phyloP scores from a whole-genome alignment of 1,140 invertebrate species.

The Trichomalopsis sarcophagae region DNA sequence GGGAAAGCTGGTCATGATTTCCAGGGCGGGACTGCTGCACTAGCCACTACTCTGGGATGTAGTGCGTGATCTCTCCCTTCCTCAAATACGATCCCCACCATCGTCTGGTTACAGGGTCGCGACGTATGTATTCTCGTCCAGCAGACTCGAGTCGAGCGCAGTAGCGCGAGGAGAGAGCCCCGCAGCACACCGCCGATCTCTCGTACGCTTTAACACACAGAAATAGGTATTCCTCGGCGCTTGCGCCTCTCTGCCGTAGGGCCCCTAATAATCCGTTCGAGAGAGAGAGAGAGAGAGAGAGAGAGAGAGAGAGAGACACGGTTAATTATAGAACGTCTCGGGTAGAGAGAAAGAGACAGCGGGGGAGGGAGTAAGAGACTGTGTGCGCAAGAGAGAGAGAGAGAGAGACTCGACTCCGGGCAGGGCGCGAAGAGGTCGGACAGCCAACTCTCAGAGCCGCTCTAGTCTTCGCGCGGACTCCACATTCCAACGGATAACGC shows the following conservation, averaged over 20 bases:
- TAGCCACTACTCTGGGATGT: no score
- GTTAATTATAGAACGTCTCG: not conserved
- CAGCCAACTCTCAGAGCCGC: conserved; percentile 71
- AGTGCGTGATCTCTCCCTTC: no score
- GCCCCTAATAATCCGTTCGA: conserved; percentile 19
- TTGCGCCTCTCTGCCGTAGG: conserved; percentile 21
- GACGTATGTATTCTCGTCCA: not conserved
- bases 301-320: not conserved
- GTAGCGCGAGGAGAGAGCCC: not conserved
- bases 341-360: not conserved
- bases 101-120: no score
- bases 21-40: conserved; percentile 16
- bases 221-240: not conserved
- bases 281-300: not conserved
- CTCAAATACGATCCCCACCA: no score
- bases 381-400: conserved; percentile 25
- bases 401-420: conserved; percentile 18
- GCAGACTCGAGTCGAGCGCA: not conserved
- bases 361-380: not conserved
- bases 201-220: not conserved
- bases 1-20: conserved; percentile 49
- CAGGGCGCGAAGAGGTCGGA: conserved; percentile 56
- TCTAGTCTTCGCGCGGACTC: conserved; percentile 76
- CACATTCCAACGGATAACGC: conserved; percentile 74
- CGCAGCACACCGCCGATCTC: not conserved